Base-by-base conservation (phyloP, 2,888 invertebrate genomes). In the Unio delphinus region DNA sequence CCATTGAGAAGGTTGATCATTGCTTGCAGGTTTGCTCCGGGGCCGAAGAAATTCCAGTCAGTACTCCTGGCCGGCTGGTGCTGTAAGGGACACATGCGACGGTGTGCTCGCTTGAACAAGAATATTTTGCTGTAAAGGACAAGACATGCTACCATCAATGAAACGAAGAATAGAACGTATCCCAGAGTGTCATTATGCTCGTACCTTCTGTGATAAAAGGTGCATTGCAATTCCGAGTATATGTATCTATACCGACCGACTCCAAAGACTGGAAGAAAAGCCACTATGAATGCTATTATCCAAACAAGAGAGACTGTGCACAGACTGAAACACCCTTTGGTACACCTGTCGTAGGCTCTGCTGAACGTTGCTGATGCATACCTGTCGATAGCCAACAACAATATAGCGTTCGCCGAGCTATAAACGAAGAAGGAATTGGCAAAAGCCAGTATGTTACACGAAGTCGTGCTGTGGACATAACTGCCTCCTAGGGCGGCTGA, bases 21-120 rank as follows among this genome's bases (percentile, higher is more conserved):
- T 2, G 86, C 83, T 64, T 84, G 84, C 11, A 84, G 85, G 66
- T 86, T 86, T 8, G 85, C 86, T 28, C 86, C 86, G 0, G 84
- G 86, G 0, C 87, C 88, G 54, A 86, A 80, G 73, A 88, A 88
- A 3, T 86, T 83, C 88, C 88, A 88, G 73, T 84, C 84, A 68
- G 77, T 73, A 70, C 88, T 88, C 8, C 82, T 75, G 2, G 87
- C 84, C 8, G 88, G 86, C 54, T 82, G 80, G 66, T 85, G 81
- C 63, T 78, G 76, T 7, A 86, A 70, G 3, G 88, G 88, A 45
- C 84, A 75, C 87, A 88, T 87, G 59, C 80, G 81, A 15, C 88
- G 80, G 69, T 85, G 86, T 6, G 80, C 71, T 11, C 88, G 74
- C 64, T 87, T 73, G 62, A 86, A 87, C 18, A 78, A 54, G 71